Evolutionary conservation across 2,797 vertebrate species (phyloP).

Genomic region (Zenarchopterus dispar): DNA sequence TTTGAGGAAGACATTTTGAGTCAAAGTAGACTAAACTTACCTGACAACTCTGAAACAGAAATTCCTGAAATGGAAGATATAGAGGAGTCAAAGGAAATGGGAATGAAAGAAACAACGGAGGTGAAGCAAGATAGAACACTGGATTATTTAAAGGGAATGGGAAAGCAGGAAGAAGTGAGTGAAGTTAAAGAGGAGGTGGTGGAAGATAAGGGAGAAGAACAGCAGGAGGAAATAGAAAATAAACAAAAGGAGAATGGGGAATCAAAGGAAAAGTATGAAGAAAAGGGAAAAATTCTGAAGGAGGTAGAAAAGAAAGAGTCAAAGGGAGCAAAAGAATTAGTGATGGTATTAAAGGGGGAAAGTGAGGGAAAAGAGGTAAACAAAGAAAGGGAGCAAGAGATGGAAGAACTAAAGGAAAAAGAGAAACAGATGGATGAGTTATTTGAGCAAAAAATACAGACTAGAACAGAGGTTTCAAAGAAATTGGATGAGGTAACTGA

Average conservation of each 20-base stretch:
- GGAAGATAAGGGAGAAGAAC: neutral
- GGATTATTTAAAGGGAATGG: neutral
- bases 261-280: neutral
- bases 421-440: neutral
- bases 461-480: neutral
- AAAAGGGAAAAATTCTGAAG: neutral
- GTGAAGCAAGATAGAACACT: no score
- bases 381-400: neutral
- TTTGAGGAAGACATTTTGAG: constrained; percentile 9
- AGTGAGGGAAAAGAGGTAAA: neutral
- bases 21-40: constrained; percentile 7
- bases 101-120: neutral
- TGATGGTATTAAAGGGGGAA: neutral
- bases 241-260: neutral
- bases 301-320: neutral
- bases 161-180: neutral
- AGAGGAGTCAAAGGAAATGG: neutral
- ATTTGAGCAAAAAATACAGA: neutral
- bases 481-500: neutral
- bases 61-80: neutral
- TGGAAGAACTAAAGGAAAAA: neutral
- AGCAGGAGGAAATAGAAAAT: neutral
- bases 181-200: neutral
- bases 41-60: neutral
- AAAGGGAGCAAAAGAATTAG: neutral